Percentiles rank a stretch among this genome's conserved stretches.
Evolutionary conservation across 53 echinoderm and acorn worm species (phyloP).

Genomic region (Stichopus horrens): DNA sequence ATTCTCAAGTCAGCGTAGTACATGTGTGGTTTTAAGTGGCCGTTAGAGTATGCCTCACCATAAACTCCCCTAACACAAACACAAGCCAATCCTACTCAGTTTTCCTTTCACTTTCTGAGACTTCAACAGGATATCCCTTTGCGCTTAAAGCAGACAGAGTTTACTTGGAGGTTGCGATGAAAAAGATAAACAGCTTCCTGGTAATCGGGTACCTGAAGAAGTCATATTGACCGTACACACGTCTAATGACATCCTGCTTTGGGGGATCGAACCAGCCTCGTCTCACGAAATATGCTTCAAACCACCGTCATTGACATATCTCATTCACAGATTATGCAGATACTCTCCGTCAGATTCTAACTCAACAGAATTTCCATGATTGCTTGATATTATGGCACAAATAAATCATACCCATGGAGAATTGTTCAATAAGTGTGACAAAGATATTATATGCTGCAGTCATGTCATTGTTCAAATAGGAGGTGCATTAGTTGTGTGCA

Average conservation of each 20-base stretch:
- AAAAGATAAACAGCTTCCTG: background rate
- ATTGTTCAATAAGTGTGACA: no score
- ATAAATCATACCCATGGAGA: no score
- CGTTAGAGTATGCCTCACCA: background rate
- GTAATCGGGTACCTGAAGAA: constrained; percentile 2
- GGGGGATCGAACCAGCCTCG: background rate
- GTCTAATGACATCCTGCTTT: background rate
- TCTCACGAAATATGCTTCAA: no score
- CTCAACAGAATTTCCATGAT: no score
- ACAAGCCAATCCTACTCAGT: background rate
- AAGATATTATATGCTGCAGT: no score
- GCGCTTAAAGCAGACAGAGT: background rate
- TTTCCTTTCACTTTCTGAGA: constrained; percentile 18
- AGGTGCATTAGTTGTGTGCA: no score
- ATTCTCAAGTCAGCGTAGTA: background rate
- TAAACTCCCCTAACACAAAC: background rate
- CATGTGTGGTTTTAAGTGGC: background rate
- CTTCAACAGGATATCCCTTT: background rate
- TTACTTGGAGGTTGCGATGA: background rate
- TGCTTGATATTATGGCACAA: no score
- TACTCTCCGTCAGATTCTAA: no score
- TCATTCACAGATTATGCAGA: no score
- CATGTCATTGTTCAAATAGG: no score
- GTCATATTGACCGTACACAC: background rate
- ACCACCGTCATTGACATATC: no score